Percentiles rank a stretch among this genome's conserved stretches.
Evolutionary conservation across 1,140 invertebrate genomes (phyloP).

Genomic region (Sycobia sp.): DNA sequence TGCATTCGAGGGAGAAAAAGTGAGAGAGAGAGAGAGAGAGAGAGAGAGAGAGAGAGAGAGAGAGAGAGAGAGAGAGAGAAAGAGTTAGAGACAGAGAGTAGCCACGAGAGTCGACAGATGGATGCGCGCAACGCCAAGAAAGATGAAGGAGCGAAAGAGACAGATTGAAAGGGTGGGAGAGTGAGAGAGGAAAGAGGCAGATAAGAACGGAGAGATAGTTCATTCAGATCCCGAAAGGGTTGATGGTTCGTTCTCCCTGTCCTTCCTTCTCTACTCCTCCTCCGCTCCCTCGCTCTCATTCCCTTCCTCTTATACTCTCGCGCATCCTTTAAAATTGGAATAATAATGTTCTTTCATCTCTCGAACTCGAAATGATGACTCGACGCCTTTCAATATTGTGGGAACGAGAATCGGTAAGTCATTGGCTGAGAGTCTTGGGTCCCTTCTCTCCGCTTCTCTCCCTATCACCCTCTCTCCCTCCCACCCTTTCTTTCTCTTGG

Average conservation of each 20-base stretch:
- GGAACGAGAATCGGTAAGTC: conserved; percentile 56
- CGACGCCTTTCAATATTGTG: conserved; percentile 60
- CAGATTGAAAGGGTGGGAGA: conserved; percentile 14
- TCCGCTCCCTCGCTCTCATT: background rate
- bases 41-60: too few species aligned
- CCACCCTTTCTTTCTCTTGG: too few species aligned
- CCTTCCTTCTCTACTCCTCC: conserved; percentile 21
- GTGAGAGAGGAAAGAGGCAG: conserved; percentile 35
- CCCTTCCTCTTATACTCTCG: conserved; percentile 18
- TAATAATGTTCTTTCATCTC: conserved; percentile 60
- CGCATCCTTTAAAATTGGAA: conserved; percentile 60
- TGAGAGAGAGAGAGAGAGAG: too few species aligned
- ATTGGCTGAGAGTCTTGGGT: conserved; percentile 37
- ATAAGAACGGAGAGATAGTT: conserved; percentile 42
- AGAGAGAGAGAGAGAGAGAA: too few species aligned
- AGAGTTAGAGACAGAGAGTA: too few species aligned
- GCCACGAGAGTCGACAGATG: conserved; percentile 48
- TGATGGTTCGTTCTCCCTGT: conserved; percentile 33
- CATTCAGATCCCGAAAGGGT: conserved; percentile 42
- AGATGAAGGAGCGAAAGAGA: conserved; percentile 26
- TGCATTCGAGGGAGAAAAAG: too few species aligned
- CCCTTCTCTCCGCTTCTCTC: conserved; percentile 33
- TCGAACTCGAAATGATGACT: conserved; percentile 59
- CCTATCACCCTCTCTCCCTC: conserved; percentile 26
- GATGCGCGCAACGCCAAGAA: conserved; percentile 32